Base-by-base conservation (phyloP, 1,140 invertebrate species). In the Cherax quadricarinatus region DNA sequence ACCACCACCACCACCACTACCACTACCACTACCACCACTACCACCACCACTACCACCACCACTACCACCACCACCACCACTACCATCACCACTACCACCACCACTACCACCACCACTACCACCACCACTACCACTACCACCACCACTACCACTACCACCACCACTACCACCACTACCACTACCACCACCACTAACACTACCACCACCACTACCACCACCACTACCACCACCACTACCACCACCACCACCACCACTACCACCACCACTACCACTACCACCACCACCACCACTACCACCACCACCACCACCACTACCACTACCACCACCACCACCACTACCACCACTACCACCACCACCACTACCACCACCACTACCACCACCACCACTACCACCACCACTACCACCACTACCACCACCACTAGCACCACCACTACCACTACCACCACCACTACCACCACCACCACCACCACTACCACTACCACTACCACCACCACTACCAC, bases 301-400 rank as follows among this genome's bases (percentile, higher is more conserved):
- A 41, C 78, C 12, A 41, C 30, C 30, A 41, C 0, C 41, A 53
- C 16, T n/a, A 14, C 48, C 49, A 16, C 48, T 51, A 18, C 7
- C 80, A 4, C 41, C 80, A 79, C 75, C 75, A 79, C 75, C 75
- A 79, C 75, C 1, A 16, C 75, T n/a, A 79, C 21, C 10, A n/a
- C 9, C 75, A 79, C 75, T 18, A 24, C 73, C 75, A 79, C 6
- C n/a, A 78, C 75, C n/a, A 78, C 79, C 51, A 49, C 30, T 10
- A 81, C 41, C 30, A 21, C 21, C 79, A 81, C 79, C 79, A 81
- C 48, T 21, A 81, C 79, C 30, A 41, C 79, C 79, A 80, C 79
- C 30, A 30, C 79, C 79, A 80, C 41, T 7, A 30, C 24, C 79
- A 80, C 79, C 30, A 48, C 79, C 79, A 41, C 79, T 7, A 41